Conservation (phyloP, 1,140 invertebrate species). For the Maniola jurtina region DNA sequence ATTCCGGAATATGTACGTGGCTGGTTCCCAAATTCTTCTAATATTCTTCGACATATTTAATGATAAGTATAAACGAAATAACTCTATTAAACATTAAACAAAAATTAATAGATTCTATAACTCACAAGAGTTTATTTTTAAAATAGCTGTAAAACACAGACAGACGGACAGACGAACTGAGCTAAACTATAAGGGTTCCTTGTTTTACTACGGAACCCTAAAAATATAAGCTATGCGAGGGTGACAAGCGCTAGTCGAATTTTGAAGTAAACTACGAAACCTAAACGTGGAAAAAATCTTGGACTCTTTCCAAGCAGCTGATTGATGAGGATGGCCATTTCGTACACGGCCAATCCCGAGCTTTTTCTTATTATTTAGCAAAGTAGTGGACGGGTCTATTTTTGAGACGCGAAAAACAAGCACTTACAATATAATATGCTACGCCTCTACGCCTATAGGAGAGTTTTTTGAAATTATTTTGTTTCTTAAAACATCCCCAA, state of each 20-base stretch:
- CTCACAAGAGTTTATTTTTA: no score
- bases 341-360: conserved; percentile 76
- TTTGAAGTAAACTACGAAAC: conserved; percentile 75
- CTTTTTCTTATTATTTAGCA: conserved; percentile 78
- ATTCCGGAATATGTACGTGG: no score
- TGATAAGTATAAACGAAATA: background rate
- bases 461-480: no score
- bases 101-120: no score
- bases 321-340: conserved; percentile 79
- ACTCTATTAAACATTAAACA: background rate
- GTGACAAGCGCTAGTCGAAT: conserved; percentile 62
- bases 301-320: conserved; percentile 74
- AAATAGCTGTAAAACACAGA: no score
- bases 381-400: conserved; percentile 75
- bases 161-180: no score
- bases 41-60: no score
- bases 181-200: no score
- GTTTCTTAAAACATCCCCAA: no score
- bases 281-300: conserved; percentile 78
- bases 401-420: conserved; percentile 73
- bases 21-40: no score
- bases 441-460: background rate
- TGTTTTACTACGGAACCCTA: no score
- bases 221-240: conserved; percentile 32
- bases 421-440: conserved; percentile 15